Base-by-base conservation (phyloP, 1,140 invertebrate genomes). In the Lepidurus apus region DNA sequence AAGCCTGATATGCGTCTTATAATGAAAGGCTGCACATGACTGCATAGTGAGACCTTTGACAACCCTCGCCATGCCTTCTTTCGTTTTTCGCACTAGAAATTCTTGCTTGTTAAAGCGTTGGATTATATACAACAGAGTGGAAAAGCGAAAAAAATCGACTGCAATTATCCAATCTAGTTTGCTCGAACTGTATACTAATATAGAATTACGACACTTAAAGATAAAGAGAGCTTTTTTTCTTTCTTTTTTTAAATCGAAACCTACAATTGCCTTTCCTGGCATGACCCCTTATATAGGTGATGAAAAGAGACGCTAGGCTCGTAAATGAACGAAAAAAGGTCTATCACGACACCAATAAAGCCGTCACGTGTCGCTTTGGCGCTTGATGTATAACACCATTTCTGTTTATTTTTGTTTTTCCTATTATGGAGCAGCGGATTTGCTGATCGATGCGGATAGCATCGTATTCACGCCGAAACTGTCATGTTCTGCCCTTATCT, bases 21-120 rank as follows among this genome's bases (percentile, higher is more conserved):
- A 65, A 65, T 65, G 53, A 65, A 65, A 65, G 53, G 13, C 17
- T 65, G n/a, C 53, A 65, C 53, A 65, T 65, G 53, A 65, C 9
- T 65, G n/a, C 53, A 65, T 65, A 3, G 53, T 1, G 17, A 65
- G 53, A 65, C 53, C 53, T 65, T 65, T 65, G 53, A 65, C 53
- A 65, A 65, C 9, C 53, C 53, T 17, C 53, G 53, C 21, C 53
- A 65, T 65, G 53, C 53, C 53, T 65, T 65, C 7, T n/a, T 65
- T 65, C 53, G 21, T 65, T 65, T 65, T 65, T 7, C 5, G 17
- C 53, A 21, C 7, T 13, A 13, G 9, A 65, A 1, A 65, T 65
- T 34, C 34, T 34, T 34, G 34, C 34, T 34, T 34, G 1, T 34
- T 34, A 4, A 34, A 34, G 34, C 34, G 34, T 34, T 34, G 4